Evolutionary conservation across 2,113 vertebrate genomes (phyloP), one percentile per base, ranked within the genome.

Genomic region (Halichoerus grypus): DNA sequence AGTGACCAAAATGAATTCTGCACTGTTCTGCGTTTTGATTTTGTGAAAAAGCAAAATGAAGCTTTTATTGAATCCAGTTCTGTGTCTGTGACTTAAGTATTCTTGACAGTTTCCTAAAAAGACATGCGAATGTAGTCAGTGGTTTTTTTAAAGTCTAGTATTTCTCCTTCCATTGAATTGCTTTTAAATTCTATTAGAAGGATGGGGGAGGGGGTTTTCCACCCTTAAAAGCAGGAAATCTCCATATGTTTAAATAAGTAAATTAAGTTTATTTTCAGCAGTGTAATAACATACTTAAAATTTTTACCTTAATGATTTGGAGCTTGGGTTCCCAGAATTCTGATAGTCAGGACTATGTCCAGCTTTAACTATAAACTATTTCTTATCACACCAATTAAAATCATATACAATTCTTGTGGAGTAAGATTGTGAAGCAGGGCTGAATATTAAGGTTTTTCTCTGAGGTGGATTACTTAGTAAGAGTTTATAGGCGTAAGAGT

Each of bases 31-130:
- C 53, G 14, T 86, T 95, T 97, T 79, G 39, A 46, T 61, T 89
- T 90, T 42, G 28, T 55, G 39, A 22, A 82, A 71, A 65, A 88
- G 11, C 12, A 46, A 36, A 90, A 39, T 14, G 31, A 93, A 90
- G 83, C 16, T 95, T 97, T 98, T 94, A 98, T 94, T 97, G 83
- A 95, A 97, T 97, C 96, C 97, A 98, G 93, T 96, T 94, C 82
- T 81, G 36, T 94, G 88, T 96, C 42, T 86, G 36, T 98, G 95
- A 98, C 91, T 92, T 92, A 95, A 98, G 95, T 91, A 49, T 88
- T 91, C 86, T 89, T 98, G 97, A 97, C 95, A 88, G 94, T 21
- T 55, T 95, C 77, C 88, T 96, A 77, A 96, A 85, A 94, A 77
- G 95, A 97, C 96, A 97, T 96, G 85, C 91, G 97, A 97, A 95